Base-by-base conservation (phyloP, 2,113 vertebrate species). In the Theristicus caerulescens region DNA sequence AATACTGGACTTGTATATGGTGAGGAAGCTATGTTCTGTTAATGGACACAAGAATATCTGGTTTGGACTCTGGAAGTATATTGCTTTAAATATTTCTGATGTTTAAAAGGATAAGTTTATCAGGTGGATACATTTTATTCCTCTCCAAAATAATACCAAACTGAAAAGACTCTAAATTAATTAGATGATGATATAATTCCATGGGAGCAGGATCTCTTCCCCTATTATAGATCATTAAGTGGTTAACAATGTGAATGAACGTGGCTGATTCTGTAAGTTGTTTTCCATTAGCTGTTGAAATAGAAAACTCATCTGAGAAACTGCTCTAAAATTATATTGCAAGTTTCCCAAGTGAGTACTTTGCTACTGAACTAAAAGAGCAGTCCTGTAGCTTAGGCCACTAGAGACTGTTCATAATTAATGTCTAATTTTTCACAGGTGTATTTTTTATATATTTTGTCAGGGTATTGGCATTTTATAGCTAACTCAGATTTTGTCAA, bases 391-490 rank as follows among this genome's bases (percentile, higher is more conserved):
- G 77, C 49, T 79, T 78, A 71, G 76, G 61, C 38, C 77, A 51
- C 73, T 47, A 49, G 57, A 79, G 78, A 61, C 14, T 71, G 54
- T 82, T 90, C 36, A 73, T 80, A 90, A 61, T 73, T 82, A 82
- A 94, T 42, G 36, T 29, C 42, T 67, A 54, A 61, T 62, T 96
- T 91, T 89, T 89, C 84, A 84, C 82, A 91, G 86, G 67, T 85
- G 78, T 19, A 32, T 65, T 92, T 93, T 74, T 64, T 3, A 47
- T 24, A 8, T 16, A 24, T 93, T 74, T 91, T 88, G 44, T 73
- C 74, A 96, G 88, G 17, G 22, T 80, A 96, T 42, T 92, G 96
- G 82, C 59, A 93, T 97, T 94, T 97, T 95, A 86, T 81, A 84
- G 74, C 49, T 34, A 94, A 86, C 49, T 91, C 92, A 62, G 86